Base-by-base conservation (phyloP, 2,797 vertebrate species). In the Notolepis coatsorum region DNA sequence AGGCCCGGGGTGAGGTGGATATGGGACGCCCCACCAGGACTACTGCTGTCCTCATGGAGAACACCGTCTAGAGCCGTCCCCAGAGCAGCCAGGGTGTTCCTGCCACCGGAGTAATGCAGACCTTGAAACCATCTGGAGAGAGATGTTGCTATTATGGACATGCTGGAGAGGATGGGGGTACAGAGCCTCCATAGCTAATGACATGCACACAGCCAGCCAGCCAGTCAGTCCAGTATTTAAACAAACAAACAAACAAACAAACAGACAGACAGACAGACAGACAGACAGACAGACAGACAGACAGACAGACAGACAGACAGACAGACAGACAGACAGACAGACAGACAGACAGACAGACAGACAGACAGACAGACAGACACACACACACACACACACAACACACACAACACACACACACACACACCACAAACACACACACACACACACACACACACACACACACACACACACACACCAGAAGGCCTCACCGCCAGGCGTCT, bases 401-500 rank as follows among this genome's bases (percentile, higher is more conserved):
- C 13, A 18, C n/a, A 1, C 17, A 12, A 25, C 28, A 52, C 25
- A 53, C 12, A 50, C 21, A 46, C n/a, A 31, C 48, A 53, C 53
- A 53, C 45, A 39, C 39, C 62, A 61, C 46, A 48, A n/a, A 25
- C 28, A 52, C 25, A 53, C 12, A 50, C 21, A 46, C n/a, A 31
- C 48, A 53, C 53, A 53, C 45, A 39, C 39, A 49, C 31, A 55
- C 61, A 49, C 28, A 51, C 45, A 52, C 20, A 60, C 50, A 35
- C 50, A 57, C 30, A 45, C 9, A 47, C n/a, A 12, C 17, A 46
- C 13, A 45, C 63, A 69, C 45, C 46, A 25, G 24, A 7, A 17
- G n/a, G 39, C 41, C 92, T 77, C 89, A 92, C 92, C 80, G 85
- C 93, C 94, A 95, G 68, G 84, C 92, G 2, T 80, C 90, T 37